Conservation (phyloP, 2,888 invertebrate species). For the Chrysotoxum bicinctum region DNA sequence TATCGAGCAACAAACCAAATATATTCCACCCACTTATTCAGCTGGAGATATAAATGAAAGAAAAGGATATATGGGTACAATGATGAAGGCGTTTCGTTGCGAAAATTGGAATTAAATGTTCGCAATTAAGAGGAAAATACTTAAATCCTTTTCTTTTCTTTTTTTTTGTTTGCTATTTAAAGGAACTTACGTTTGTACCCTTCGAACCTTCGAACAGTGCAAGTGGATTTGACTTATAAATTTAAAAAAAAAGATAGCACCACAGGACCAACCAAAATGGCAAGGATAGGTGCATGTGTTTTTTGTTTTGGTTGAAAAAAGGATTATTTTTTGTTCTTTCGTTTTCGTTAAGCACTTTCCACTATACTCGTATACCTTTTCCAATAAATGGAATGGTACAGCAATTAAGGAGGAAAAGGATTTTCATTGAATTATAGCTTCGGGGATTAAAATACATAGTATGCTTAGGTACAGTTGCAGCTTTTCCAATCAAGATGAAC, state of each 20-base stretch:
- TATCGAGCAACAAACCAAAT: neutral
- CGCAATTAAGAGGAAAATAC: slow-evolving; percentile 34
- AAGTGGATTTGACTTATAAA: neutral
- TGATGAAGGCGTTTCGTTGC: slow-evolving; percentile 36
- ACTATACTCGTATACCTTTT: slow-evolving; percentile 9
- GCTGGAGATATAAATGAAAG: neutral
- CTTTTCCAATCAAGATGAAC: slow-evolving; percentile 69
- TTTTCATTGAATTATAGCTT: slow-evolving; percentile 67
- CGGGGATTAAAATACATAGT: slow-evolving; percentile 48
- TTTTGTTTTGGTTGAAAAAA: neutral
- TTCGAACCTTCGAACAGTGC: slow-evolving; percentile 16
- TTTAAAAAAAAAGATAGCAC: neutral
- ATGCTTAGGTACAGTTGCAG: slow-evolving; percentile 44
- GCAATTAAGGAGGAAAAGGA: slow-evolving; percentile 63
- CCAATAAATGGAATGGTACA: slow-evolving; percentile 40
- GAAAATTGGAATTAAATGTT: slow-evolving; percentile 58
- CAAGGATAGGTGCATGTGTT: neutral
- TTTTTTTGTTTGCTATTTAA: neutral
- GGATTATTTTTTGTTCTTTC: slow-evolving; percentile 32
- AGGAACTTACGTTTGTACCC: slow-evolving; percentile 3
- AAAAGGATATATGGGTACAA: slow-evolving; percentile 10
- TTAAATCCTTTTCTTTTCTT: slow-evolving; percentile 1
- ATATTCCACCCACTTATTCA: neutral
- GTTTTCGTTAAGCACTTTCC: neutral
- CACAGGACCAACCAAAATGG: neutral